A percentile compares a stretch with the other conserved stretches of the same genome.
Conservation (phyloP, 2,113 vertebrate species). For the Paracyprichromis sp. region DNA sequence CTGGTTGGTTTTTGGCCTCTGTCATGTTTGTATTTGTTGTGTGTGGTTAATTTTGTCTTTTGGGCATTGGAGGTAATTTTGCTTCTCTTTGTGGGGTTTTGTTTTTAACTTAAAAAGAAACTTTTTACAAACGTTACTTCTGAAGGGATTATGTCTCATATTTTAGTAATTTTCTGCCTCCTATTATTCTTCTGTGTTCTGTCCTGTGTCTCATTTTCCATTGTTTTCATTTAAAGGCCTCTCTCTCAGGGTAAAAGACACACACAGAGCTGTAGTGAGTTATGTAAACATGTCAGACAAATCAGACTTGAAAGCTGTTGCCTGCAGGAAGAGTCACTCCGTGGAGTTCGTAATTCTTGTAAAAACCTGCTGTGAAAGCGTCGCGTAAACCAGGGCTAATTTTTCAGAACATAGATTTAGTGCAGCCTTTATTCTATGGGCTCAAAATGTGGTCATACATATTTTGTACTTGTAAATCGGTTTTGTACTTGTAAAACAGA, state of each 20-base stretch:
- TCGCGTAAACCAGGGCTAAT: neutral
- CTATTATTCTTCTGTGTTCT: neutral
- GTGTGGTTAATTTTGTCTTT: neutral
- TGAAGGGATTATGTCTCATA: neutral
- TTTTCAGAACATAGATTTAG: neutral
- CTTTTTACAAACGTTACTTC: neutral
- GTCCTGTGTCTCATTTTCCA: neutral
- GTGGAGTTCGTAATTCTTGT: fast-evolving
- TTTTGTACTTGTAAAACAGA: too few species aligned
- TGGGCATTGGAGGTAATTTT: neutral
- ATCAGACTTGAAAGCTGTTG: neutral
- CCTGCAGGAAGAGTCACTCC: neutral
- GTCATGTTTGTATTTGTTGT: neutral
- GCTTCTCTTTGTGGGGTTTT: neutral
- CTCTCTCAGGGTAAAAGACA: neutral
- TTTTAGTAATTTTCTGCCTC: neutral
- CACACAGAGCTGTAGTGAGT: neutral
- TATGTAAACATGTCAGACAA: neutral
- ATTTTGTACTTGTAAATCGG: too few species aligned
- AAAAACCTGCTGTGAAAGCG: neutral
- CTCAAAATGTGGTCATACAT: too few species aligned
- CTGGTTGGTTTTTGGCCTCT: neutral
- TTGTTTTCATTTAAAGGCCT: neutral
- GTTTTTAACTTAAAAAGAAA: neutral
- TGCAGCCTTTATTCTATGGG: neutral